These are phyloP conservation scores for Pogonus chalceus DNA, from an alignment of 1,140 invertebrate genomes.

Conservation along the genomic window DNA sequence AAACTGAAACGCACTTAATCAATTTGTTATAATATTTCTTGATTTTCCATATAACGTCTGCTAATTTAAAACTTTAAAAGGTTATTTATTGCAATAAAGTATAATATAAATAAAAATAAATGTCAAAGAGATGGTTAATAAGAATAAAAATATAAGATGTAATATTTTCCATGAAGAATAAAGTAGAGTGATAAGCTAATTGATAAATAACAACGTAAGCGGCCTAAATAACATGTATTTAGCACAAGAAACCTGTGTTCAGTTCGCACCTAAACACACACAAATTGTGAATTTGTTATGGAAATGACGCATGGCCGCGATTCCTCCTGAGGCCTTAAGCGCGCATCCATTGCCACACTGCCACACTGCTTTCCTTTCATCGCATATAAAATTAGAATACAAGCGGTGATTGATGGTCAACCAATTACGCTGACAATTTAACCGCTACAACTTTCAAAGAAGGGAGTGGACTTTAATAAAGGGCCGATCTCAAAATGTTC, in stretches of 20 bases:
- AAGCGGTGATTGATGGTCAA: neutral
- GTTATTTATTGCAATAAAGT: no score
- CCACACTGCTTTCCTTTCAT: conserved; percentile 7
- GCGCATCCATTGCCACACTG: no score
- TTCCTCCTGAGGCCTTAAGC: no score
- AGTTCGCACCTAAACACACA: conserved; percentile 14
- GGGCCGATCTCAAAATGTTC: neutral
- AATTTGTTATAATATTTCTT: no score
- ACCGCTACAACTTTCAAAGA: neutral
- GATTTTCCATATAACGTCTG: no score
- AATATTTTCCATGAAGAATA: no score
- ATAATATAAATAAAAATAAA: no score
- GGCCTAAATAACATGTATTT: conserved; percentile 11
- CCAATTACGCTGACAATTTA: conserved; percentile 5
- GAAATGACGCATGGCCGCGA: conserved; percentile 11
- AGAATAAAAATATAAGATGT: no score
- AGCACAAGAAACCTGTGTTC: conserved; percentile 8
- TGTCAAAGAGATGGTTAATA: no score
- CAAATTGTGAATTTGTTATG: conserved; percentile 17
- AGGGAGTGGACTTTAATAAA: neutral
- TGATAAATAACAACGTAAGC: conserved; percentile 13
- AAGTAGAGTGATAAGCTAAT: conserved; percentile 11
- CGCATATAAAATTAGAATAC: conserved; percentile 4
- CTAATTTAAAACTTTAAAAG: no score
- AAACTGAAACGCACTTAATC: no score